Evolutionary conservation across 2,888 invertebrate genomes (phyloP).

Genomic region (Arrhopalites spinosus): DNA sequence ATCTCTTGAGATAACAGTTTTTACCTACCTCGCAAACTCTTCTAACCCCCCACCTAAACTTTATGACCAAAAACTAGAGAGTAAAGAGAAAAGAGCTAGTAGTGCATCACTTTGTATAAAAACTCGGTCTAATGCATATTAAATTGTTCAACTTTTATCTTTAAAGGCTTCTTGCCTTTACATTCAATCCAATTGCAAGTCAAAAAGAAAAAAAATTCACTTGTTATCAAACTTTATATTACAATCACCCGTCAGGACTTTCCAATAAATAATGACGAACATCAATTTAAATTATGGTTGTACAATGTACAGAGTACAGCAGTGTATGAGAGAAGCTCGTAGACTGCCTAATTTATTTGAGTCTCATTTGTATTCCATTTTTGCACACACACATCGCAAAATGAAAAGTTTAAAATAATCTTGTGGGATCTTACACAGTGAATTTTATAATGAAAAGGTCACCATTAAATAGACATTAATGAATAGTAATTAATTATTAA

Average conservation of each 20-base stretch:
- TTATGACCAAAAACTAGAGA: background rate
- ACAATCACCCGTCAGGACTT: constrained; percentile 13
- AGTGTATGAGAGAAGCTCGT: too few relatives aligned
- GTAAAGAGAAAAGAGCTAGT: background rate
- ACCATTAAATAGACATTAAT: too few relatives aligned
- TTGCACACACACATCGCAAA: too few relatives aligned
- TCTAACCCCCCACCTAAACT: constrained; percentile 4
- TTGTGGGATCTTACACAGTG: too few relatives aligned
- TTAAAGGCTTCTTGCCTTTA: background rate
- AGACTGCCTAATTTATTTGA: too few relatives aligned
- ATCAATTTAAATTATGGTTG: constrained; percentile 31
- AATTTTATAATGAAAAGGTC: too few relatives aligned
- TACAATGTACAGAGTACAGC: background rate
- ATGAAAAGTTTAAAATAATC: too few relatives aligned
- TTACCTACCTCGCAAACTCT: background rate
- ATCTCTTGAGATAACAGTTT: constrained; percentile 29
- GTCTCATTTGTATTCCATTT: too few relatives aligned
- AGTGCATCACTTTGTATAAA: background rate
- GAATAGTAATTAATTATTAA: background rate
- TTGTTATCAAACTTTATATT: background rate
- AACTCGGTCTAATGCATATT: background rate
- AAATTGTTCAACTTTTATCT: constrained; percentile 4
- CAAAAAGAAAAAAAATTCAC: constrained; percentile 16
- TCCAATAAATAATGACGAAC: constrained; percentile 37
- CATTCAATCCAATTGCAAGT: background rate